phyloP scores from a whole-genome alignment of 2,113 vertebrate genomes.

The Onychostruthus taczanowskii region DNA sequence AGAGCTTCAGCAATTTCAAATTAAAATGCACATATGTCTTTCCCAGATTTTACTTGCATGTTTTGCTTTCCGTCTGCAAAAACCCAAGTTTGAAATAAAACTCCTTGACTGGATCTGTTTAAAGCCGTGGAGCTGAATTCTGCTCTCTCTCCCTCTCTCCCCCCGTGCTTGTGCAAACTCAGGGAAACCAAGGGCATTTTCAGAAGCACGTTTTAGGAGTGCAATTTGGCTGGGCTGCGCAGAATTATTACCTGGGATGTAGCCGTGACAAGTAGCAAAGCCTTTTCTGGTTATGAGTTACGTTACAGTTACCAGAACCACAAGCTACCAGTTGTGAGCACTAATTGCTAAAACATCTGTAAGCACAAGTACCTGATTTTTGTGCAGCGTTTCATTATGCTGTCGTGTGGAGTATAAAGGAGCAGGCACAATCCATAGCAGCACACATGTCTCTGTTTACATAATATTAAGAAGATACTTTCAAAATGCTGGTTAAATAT shows the following conservation, averaged over 20 bases:
- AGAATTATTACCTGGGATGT: constrained; percentile 63
- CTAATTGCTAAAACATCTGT: constrained; percentile 71
- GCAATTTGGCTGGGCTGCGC: constrained; percentile 36
- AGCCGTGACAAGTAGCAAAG: constrained; percentile 39
- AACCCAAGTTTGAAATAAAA: constrained; percentile 39
- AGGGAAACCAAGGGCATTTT: not conserved
- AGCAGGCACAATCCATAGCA: not conserved
- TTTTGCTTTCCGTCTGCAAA: constrained; percentile 2
- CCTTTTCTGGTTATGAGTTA: constrained; percentile 56
- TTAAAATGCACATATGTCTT: constrained; percentile 14
- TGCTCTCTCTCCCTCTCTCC: not conserved
- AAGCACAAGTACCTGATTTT: constrained; percentile 52
- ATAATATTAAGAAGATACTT: constrained; percentile 49
- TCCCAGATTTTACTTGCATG: not conserved
- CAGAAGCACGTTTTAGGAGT: constrained; percentile 6
- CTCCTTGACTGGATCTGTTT: constrained; percentile 38
- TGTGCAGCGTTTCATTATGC: constrained; percentile 23
- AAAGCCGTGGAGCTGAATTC: constrained; percentile 15
- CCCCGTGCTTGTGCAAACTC: not conserved
- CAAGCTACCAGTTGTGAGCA: constrained; percentile 49
- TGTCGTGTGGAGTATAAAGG: not conserved
- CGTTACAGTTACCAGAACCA: constrained; percentile 54
- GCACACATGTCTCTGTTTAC: constrained; percentile 55
- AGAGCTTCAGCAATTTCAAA: not conserved
- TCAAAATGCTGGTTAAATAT: constrained; percentile 62